These are phyloP conservation scores for Diarsia rubi DNA, from an alignment of 2,888 invertebrate species.

Conservation along the genomic window DNA sequence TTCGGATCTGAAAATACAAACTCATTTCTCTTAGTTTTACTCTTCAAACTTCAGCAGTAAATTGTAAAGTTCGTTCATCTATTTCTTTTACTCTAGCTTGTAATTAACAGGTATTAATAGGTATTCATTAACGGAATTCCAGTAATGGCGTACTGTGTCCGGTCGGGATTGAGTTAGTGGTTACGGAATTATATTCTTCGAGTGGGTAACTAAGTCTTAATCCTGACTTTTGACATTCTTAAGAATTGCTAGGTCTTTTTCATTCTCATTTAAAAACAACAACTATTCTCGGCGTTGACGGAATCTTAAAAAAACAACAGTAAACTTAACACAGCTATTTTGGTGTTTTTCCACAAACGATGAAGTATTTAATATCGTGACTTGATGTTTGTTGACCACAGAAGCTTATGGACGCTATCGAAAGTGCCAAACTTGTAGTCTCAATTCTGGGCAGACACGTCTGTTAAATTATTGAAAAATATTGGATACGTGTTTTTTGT, in stretches of 20 bases:
- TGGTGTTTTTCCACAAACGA: no score
- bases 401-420: no score
- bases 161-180: constrained; percentile 29
- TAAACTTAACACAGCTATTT: not conserved
- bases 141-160: constrained; percentile 39
- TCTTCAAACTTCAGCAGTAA: constrained; percentile 55
- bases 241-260: not conserved
- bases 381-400: no score
- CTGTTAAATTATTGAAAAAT: no score
- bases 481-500: no score
- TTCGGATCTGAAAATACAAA: constrained; percentile 48
- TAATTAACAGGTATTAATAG: constrained; percentile 57
- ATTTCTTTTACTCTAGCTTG: constrained; percentile 49
- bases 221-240: not conserved
- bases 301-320: not conserved
- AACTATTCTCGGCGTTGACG: not conserved
- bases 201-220: not conserved
- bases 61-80: constrained; percentile 50
- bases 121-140: constrained; percentile 47
- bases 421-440: no score
- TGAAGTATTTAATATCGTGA: no score
- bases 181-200: constrained; percentile 32
- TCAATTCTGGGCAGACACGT: no score
- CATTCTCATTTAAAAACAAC: not conserved
- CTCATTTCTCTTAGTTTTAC: constrained; percentile 53